Base-by-base conservation (phyloP, 2,888 invertebrate genomes). In the Eretmocerus hayati region DNA sequence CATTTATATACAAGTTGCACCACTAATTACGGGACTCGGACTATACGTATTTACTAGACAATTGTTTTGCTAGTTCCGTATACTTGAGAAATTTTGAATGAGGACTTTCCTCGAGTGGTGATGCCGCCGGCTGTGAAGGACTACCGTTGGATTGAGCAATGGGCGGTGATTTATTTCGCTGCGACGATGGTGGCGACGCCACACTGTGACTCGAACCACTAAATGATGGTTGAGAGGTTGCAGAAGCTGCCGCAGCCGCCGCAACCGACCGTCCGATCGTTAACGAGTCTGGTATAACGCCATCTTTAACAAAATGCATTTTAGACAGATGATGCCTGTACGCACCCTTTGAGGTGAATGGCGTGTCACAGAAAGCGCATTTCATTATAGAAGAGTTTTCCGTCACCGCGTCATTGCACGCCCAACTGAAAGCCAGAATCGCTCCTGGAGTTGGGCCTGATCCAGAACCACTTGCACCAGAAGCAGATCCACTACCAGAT, bases 41-140 rank as follows among this genome's bases (percentile, higher is more conserved):
- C 82, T 86, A 90, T 81, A 89, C 88, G 78, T 92, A 93, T 78
- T 94, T 94, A 77, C 92, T 93, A 72, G 94, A 94, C 73, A 96
- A 79, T 77, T 96, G 95, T 76, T 95, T 95, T 67, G 96, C 96
- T 76, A 96, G 84, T 77, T 96, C 94, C 71, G 94, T 94, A 77
- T 96, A 96, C 78, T 95, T 95, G 62, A 94, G 85, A 80, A 95
- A 95, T 79, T 95, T 96, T 63, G 95, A 92, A 75, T 93, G 92
- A 42, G 92, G 90, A 71, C 90, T 91, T 74, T 93, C 93, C 66
- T 91, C 91, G 48, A 71, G 63, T 36, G 70, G 65, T 44, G 67
- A 70, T 26, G 66, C 72, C 63, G 61, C 81, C 72, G 72, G 78
- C 71, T 69, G 80, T 71, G 69, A 66, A 37, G 71, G 70, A 56